phyloP scores from a whole-genome alignment of 2,797 vertebrate species.

The Oryzias sinensis region DNA sequence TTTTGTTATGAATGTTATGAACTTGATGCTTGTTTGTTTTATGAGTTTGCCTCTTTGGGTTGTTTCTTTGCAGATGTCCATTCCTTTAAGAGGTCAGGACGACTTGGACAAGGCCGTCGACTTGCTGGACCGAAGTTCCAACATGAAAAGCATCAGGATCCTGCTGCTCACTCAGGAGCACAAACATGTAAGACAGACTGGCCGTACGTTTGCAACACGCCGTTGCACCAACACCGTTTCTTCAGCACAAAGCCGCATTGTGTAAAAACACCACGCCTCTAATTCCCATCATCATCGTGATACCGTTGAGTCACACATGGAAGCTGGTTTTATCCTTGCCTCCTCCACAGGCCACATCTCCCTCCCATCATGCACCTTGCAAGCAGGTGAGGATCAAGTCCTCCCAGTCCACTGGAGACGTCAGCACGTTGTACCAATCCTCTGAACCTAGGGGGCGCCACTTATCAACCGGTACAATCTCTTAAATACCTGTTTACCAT shows the following conservation, averaged over 20 bases:
- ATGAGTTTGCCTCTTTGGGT: not conserved
- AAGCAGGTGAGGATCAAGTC: slow-evolving; percentile 96
- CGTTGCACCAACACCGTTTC: slow-evolving; percentile 48
- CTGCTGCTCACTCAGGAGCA: slow-evolving; percentile 88
- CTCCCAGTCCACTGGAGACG: slow-evolving; percentile 91
- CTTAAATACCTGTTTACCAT: not conserved
- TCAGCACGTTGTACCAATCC: slow-evolving; percentile 85
- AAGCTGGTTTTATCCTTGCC: slow-evolving; percentile 15
- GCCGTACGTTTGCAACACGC: not conserved
- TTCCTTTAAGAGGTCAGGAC: slow-evolving; percentile 90
- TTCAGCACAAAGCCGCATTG: slow-evolving; percentile 28
- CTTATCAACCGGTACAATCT: slow-evolving; percentile 87
- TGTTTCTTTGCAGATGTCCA: slow-evolving; percentile 81
- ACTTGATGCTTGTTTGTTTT: not conserved
- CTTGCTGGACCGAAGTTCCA: slow-evolving; percentile 91
- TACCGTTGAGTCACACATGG: not conserved
- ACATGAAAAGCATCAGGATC: slow-evolving; percentile 97
- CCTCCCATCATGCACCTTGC: slow-evolving; percentile 79
- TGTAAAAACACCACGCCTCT: slow-evolving; percentile 46
- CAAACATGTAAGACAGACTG: slow-evolving; percentile 82
- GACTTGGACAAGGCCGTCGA: slow-evolving; percentile 96
- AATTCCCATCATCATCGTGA: slow-evolving; percentile 15
- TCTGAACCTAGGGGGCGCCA: slow-evolving; percentile 90
- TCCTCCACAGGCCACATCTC: slow-evolving; percentile 72
- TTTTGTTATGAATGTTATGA: too few species aligned